Percentiles rank a stretch among this genome's conserved stretches.
Evolutionary conservation across 2,113 vertebrate species (phyloP).

Genomic region (Alouatta palliata): DNA sequence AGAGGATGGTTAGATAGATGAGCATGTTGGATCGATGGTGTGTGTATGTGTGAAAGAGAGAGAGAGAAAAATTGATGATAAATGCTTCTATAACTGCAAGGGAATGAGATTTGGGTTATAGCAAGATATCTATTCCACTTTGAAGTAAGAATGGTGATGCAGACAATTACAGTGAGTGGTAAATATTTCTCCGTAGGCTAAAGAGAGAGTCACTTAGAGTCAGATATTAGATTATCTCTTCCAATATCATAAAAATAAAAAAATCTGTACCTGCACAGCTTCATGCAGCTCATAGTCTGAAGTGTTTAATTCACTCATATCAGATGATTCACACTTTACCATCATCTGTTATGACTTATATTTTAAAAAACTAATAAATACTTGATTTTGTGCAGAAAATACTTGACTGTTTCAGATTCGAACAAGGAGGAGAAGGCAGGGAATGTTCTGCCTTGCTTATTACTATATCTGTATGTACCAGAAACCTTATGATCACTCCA

Average conservation of each 20-base stretch:
- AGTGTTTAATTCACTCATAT: neutral
- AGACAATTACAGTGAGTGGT: neutral
- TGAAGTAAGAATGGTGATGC: neutral
- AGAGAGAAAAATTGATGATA: neutral
- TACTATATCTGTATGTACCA: neutral
- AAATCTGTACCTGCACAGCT: neutral
- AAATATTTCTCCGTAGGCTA: neutral
- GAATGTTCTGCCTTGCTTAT: neutral
- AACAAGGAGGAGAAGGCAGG: neutral
- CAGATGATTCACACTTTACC: neutral
- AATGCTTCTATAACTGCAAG: neutral
- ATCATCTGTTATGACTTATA: neutral
- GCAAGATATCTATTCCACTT: neutral
- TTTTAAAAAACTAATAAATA: neutral
- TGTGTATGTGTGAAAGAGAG: neutral
- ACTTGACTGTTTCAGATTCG: neutral
- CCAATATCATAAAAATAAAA: neutral
- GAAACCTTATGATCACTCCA: neutral
- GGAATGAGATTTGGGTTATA: neutral
- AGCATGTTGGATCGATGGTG: neutral
- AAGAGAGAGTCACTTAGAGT: neutral
- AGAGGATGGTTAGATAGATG: neutral
- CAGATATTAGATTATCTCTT: neutral
- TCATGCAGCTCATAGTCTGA: neutral
- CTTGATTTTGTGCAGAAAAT: neutral